Percentiles rank a stretch among this genome's conserved stretches.
Conservation (phyloP, 2,113 vertebrate species). For the Xenopus tropicalis region DNA sequence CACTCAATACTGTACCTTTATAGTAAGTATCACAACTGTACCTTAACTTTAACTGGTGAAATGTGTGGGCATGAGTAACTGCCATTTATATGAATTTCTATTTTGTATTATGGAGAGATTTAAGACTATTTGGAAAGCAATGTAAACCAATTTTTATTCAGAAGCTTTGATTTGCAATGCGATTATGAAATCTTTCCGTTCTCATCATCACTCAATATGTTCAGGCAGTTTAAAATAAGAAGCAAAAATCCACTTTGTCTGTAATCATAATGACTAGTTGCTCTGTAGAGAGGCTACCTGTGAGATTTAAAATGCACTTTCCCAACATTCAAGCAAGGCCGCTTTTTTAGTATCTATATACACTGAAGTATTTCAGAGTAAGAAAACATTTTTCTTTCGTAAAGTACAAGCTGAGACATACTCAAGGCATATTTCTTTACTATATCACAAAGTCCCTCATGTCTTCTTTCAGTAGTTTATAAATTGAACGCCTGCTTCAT, state of each 20-base stretch:
- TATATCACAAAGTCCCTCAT: slow-evolving; percentile 7
- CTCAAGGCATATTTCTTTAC: neutral
- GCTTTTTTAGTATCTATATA: neutral
- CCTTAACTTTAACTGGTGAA: no score
- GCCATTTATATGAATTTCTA: no score
- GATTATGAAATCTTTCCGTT: neutral
- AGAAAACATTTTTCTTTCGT: neutral
- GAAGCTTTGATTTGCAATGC: neutral
- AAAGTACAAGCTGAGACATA: neutral
- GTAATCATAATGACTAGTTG: neutral
- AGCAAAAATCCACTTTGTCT: neutral
- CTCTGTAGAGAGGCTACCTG: neutral
- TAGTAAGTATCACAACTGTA: no score
- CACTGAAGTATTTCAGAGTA: neutral
- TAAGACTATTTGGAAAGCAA: no score
- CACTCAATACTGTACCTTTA: no score
- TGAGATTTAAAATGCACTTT: neutral
- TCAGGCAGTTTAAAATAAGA: neutral
- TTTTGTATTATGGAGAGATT: no score
- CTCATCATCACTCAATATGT: neutral
- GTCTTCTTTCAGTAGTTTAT: slow-evolving; percentile 18
- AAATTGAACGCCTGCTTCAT: slow-evolving; percentile 13
- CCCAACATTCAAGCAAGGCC: neutral
- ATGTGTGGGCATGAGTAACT: no score
- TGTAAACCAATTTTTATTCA: no score